Conservation (phyloP, 2,797 vertebrate species). For the Brachymystax lenok region DNA sequence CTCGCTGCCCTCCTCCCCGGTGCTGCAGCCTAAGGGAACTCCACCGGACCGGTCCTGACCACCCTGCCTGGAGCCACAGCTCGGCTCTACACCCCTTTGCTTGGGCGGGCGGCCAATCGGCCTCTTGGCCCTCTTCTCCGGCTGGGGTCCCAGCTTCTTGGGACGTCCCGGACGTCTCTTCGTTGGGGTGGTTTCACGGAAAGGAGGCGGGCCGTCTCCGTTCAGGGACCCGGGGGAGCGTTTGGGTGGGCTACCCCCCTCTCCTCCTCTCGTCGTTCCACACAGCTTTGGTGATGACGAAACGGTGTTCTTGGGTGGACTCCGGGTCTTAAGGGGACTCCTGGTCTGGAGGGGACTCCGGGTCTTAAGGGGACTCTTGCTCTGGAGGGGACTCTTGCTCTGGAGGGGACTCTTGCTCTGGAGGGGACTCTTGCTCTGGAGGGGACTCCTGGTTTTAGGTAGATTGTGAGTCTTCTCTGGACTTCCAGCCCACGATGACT, state of each 20-base stretch:
- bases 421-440: neutral
- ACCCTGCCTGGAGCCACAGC: conserved; percentile 46
- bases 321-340: neutral
- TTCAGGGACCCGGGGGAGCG: conserved; percentile 35
- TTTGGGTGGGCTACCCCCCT: conserved; percentile 52
- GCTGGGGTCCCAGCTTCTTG: conserved; percentile 89
- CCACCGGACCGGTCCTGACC: neutral
- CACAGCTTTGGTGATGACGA: conserved; percentile 49
- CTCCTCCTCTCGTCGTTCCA: conserved; percentile 36
- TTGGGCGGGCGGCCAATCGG: conserved; percentile 93
- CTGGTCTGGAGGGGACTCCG: neutral
- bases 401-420: neutral
- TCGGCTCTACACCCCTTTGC: conserved; percentile 69
- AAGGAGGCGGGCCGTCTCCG: conserved; percentile 43
- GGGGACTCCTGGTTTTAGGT: neutral
- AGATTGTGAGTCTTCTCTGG: conserved; percentile 50
- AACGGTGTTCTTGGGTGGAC: conserved; percentile 31
- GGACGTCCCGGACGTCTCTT: conserved; percentile 92
- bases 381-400: neutral
- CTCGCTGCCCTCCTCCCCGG: conserved; percentile 44
- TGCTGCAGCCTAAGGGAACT: conserved; percentile 34
- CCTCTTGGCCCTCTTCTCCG: conserved; percentile 87
- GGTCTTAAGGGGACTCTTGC: too few relatives aligned
- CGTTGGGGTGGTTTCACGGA: conserved; percentile 71
- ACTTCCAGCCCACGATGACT: conserved; percentile 69